Base-by-base conservation (phyloP, 2,113 vertebrate genomes). In the Oreochromis tanganicae region DNA sequence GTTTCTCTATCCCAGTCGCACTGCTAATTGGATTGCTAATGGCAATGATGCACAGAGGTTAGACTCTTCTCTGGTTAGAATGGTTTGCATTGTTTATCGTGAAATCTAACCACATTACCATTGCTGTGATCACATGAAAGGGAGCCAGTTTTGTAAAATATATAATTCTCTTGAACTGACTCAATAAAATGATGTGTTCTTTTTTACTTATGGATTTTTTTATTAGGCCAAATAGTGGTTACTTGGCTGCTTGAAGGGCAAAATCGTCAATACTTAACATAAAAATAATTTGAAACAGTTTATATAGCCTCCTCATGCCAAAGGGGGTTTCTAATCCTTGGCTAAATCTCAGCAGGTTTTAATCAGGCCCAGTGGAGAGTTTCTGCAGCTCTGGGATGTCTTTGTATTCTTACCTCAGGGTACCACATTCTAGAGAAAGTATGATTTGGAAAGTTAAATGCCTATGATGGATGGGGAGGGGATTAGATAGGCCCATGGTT, bases 11-110 rank as follows among this genome's bases (percentile, higher is more conserved):
- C 90, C 87, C 88, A 79, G 56, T 91, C 61, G 82, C 57, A 24
- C 36, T 4, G 57, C 87, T 95, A 94, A 94, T 95, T 91, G 93
- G 84, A 91, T 87, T 46, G 88, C 93, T 93, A 87, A 91, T 91
- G 88, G 91, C 93, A 86, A 91, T 91, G 86, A 63, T 86, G 83
- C 81, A 66, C 84, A 41, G 86, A 52, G 85, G 73, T 61, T 91
- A 94, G 87, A 93, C 89, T 91, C 88, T 41, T 79, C 57, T 81
- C 54, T 86, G 90, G 93, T 93, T 87, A 81, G 81, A 79, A 81
- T 17, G 41, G 56, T 54, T 86, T 83, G 73, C 46, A 78, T 75
- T 24, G 43, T 68, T 85, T 80, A 50, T 52, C 3, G 3, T 34
- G 14, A 43, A 21, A 55, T 34, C 79, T 36, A 16, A 17, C 10